These are phyloP conservation scores for Drosophila littoralis DNA, from an alignment of 1,140 invertebrate species.

Conservation along the genomic window DNA sequence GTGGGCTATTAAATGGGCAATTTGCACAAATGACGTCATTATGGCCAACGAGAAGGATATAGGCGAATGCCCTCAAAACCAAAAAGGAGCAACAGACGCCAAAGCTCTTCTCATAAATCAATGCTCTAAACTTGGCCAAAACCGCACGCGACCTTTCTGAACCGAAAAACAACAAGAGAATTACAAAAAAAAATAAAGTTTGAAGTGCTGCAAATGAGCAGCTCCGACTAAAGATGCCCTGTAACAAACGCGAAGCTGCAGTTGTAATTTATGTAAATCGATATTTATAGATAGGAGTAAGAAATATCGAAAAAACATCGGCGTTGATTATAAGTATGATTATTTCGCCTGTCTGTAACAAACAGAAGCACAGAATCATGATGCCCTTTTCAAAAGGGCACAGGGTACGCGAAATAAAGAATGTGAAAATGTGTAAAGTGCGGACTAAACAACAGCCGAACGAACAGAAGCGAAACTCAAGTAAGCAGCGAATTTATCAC, in stretches of 20 bases:
- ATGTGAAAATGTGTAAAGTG: slow-evolving; percentile 23
- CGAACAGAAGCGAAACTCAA: slow-evolving; percentile 42
- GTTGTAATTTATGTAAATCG: too few relatives aligned
- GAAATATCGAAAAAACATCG: too few relatives aligned
- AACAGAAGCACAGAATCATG: not conserved
- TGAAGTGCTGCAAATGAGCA: not conserved
- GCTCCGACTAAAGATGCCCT: not conserved
- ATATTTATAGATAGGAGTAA: too few relatives aligned
- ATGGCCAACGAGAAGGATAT: slow-evolving; percentile 37
- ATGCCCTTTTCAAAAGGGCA: not conserved
- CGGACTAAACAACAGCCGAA: slow-evolving; percentile 7
- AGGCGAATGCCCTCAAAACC: slow-evolving; percentile 18
- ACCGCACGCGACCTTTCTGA: slow-evolving; percentile 66
- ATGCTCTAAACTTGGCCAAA: slow-evolving; percentile 65
- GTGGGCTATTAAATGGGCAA: slow-evolving; percentile 72
- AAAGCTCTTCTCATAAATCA: slow-evolving; percentile 68
- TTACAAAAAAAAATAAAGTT: not conserved
- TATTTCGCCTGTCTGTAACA: too few relatives aligned
- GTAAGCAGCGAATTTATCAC: slow-evolving; percentile 75
- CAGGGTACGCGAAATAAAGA: not conserved
- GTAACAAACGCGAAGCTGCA: not conserved
- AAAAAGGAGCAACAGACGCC: slow-evolving; percentile 30
- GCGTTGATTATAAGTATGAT: too few relatives aligned
- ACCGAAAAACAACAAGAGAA: slow-evolving; percentile 9
- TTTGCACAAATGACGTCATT: slow-evolving; percentile 78